Percentiles rank a stretch among this genome's conserved stretches.
phyloP scores from a whole-genome alignment of 2,888 invertebrate genomes.

The Nephrotoma appendiculata region DNA sequence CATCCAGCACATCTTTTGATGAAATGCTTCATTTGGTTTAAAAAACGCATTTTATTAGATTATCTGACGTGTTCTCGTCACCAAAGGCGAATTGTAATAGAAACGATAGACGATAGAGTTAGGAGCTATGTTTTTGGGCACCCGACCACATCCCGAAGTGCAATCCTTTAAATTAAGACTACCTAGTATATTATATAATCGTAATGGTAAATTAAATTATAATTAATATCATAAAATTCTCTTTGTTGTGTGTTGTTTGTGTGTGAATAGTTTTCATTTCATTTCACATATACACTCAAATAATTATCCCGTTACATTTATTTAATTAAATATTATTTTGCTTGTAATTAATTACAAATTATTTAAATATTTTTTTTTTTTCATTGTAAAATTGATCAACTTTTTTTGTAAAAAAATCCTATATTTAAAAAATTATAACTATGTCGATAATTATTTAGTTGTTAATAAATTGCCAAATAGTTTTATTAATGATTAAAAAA shows the following conservation, averaged over 20 bases:
- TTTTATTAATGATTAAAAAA: not conserved
- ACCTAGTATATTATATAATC: no score
- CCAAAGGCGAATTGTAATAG: no score
- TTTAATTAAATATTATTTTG: not conserved
- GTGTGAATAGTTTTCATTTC: slow-evolving; percentile 23
- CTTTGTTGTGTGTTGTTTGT: slow-evolving; percentile 30
- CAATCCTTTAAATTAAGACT: no score
- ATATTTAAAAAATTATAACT: not conserved
- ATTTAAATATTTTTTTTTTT: not conserved
- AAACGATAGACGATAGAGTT: no score
- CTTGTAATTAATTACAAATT: not conserved
- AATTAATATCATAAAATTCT: not conserved
- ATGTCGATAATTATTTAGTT: not conserved
- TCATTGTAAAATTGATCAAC: not conserved
- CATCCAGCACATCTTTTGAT: no score
- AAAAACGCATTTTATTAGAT: no score
- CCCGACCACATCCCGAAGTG: no score
- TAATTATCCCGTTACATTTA: not conserved
- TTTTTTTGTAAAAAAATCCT: not conserved
- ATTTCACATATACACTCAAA: not conserved
- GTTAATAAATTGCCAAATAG: slow-evolving; percentile 1
- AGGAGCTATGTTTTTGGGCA: no score
- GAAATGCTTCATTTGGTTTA: no score
- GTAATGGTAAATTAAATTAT: not conserved
- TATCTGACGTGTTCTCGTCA: no score